Conservation (phyloP, 2,888 invertebrate genomes). For the Caenorhabditis doughertyi region DNA sequence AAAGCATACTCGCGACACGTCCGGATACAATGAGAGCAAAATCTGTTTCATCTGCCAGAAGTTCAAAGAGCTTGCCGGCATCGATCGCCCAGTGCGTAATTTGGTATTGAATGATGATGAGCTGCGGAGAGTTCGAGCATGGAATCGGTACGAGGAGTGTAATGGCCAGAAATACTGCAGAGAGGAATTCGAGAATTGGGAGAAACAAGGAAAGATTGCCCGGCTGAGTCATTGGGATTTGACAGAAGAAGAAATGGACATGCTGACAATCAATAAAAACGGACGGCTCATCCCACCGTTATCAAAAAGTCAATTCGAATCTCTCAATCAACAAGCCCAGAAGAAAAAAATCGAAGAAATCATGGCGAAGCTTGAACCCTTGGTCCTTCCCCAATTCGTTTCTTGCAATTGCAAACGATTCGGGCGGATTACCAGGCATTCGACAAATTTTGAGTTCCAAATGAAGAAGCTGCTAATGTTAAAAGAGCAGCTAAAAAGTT, state of each 20-base stretch:
- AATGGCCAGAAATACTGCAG: not conserved
- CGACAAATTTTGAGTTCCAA: not conserved
- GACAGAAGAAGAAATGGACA: not conserved
- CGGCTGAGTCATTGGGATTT: not conserved
- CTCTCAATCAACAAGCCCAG: not conserved
- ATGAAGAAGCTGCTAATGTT: too few relatives aligned
- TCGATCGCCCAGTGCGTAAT: not conserved
- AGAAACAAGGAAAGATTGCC: not conserved
- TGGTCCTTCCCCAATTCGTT: not conserved
- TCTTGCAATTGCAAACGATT: not conserved
- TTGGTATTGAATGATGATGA: not conserved
- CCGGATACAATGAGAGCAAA: not conserved
- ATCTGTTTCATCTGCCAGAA: not conserved
- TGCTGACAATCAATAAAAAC: too few relatives aligned
- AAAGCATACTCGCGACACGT: not conserved
- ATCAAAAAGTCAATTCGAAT: too few relatives aligned
- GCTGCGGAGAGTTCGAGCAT: not conserved
- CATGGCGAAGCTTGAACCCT: not conserved
- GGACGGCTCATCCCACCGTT: too few relatives aligned
- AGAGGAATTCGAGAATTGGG: not conserved
- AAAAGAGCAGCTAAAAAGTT: too few relatives aligned
- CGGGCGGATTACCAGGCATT: not conserved
- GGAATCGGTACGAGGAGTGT: not conserved
- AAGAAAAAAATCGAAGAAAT: not conserved
- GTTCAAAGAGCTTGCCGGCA: not conserved